phyloP scores from a whole-genome alignment of 1,140 invertebrate genomes.

The Apocrypta bakeri region DNA sequence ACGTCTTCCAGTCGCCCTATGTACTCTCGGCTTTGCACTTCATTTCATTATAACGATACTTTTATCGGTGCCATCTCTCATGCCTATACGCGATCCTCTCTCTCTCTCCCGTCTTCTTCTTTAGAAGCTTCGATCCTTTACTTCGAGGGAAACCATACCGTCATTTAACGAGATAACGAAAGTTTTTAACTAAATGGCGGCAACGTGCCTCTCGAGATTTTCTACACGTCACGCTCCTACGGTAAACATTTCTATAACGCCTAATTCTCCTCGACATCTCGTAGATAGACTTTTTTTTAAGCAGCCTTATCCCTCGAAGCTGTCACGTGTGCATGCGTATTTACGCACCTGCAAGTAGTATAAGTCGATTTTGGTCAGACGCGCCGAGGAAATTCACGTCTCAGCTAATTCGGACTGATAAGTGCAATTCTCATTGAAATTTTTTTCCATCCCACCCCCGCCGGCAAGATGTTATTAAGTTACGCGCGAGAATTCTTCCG shows the following conservation, averaged over 20 bases:
- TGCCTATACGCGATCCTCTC: background rate
- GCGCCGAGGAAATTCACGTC: background rate
- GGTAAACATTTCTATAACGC: constrained; percentile 41
- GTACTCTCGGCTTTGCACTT: constrained; percentile 25
- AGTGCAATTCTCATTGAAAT: background rate
- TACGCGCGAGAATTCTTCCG: background rate
- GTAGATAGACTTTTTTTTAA: no score
- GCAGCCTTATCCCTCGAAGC: no score
- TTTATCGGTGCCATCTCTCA: constrained; percentile 42
- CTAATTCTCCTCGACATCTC: background rate
- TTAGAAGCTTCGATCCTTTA: background rate
- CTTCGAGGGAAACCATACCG: background rate
- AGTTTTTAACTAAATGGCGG: constrained; percentile 39
- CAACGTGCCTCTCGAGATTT: constrained; percentile 24
- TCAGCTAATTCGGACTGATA: background rate
- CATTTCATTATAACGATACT: constrained; percentile 32
- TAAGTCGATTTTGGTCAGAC: background rate
- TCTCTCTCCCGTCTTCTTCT: background rate
- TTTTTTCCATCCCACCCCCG: background rate
- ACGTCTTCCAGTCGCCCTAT: constrained; percentile 13
- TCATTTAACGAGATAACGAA: constrained; percentile 42
- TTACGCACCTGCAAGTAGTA: background rate
- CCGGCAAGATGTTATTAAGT: background rate
- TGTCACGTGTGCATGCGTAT: no score
- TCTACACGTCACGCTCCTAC: constrained; percentile 14